Conservation (phyloP, 1,140 invertebrate species). For the Formica exsecta region DNA sequence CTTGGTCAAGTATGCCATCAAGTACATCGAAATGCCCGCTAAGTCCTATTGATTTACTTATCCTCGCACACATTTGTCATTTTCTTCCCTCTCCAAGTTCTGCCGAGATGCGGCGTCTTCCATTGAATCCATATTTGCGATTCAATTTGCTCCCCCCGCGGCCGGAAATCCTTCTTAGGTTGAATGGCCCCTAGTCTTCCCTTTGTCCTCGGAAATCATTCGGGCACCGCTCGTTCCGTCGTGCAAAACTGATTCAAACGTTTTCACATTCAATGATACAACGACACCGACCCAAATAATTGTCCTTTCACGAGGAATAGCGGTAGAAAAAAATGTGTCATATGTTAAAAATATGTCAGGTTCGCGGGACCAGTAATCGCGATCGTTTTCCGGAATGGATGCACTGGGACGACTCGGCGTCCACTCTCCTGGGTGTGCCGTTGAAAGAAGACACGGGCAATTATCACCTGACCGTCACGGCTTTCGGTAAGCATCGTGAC, state of each 20-base stretch:
- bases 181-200: conserved; percentile 42
- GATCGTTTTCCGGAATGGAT: conserved; percentile 77
- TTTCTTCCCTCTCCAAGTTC: conserved; percentile 45
- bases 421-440: conserved; percentile 88
- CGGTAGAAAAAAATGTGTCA: not conserved
- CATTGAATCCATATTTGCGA: conserved; percentile 65
- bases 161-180: conserved; percentile 61
- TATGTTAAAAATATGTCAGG: conserved; percentile 64
- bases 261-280: not conserved
- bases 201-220: conserved; percentile 59
- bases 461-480: conserved; percentile 86
- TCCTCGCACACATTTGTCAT: conserved; percentile 55
- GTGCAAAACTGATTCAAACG: not conserved
- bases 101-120: conserved; percentile 23
- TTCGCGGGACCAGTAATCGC: conserved; percentile 67
- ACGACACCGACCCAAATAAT: not conserved
- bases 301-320: too few relatives aligned
- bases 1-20: conserved; percentile 25
- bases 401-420: conserved; percentile 82
- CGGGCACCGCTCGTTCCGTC: not conserved
- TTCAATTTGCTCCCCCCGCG: conserved; percentile 66
- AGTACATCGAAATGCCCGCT: not conserved
- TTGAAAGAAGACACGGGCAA: conserved; percentile 87
- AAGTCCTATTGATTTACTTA: conserved; percentile 57
- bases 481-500: conserved; percentile 82